Evolutionary conservation across 1,140 invertebrate genomes (phyloP), one percentile per base, ranked within the genome.

Genomic region (Heterodera schachtii): DNA sequence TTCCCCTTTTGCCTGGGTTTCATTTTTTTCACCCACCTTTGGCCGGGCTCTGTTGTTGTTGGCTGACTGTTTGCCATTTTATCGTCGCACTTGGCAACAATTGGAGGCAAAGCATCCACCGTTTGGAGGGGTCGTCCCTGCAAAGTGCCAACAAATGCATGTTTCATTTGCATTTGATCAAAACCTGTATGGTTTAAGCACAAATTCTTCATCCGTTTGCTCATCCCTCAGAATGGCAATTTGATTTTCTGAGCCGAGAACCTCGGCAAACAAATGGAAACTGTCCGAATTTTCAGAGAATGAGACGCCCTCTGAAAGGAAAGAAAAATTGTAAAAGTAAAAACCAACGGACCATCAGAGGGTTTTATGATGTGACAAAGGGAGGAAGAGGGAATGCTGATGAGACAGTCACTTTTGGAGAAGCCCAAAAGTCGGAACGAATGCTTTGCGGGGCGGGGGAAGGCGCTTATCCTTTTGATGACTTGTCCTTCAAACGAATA

Each of bases 151-250:
- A 76, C 1, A 71, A 3, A 71, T 64, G 49, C 6, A 52, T 6
- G 49, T 52, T 52, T 52, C 49, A 8, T 6, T 6, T 52, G 49
- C 49, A 31, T 31, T 31, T 31, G 31, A 31, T 31, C 31, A 31
- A 52, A 49, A 81, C 81, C 81, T 83, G 46, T 83, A 43, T 46
- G 81, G 81, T 57, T 79, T 82, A 16, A 82, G 64, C n/a, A 82
- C 60, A 64, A 80, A 82, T 46, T 82, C 49, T 83, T 82, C 81
- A 7, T 82, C 16, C 11, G 80, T 71, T 13, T 8, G 41, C 19
- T 41, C 69, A n/a, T 82, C 80, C 13, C n/a, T 41, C 47, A 82
- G 31, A 21, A 82, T 70, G n/a, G 81, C 81, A 13, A 82, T 64
- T 83, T 82, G 80, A 11, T 21, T 43, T 73, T 82, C 81, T 52